phyloP scores from a whole-genome alignment of 2,113 vertebrate species.

The Abramis brama region DNA sequence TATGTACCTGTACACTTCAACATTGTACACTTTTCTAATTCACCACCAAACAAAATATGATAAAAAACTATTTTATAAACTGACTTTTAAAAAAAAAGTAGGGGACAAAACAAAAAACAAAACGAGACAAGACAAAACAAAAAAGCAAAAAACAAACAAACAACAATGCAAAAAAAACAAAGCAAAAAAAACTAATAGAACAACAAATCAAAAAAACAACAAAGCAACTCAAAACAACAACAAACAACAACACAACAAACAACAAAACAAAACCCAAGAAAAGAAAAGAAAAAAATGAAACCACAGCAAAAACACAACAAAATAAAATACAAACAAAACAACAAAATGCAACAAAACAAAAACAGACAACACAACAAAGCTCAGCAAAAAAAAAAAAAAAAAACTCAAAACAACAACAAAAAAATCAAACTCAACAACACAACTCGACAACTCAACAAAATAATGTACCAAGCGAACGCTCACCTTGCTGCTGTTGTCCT shows the following conservation, averaged over 20 bases:
- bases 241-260: background rate
- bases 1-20: background rate
- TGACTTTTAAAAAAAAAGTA: too few species aligned
- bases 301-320: background rate
- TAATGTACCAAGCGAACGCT: slow-evolving; percentile 9
- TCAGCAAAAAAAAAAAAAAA: background rate
- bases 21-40: background rate
- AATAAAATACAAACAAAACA: background rate
- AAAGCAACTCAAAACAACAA: background rate
- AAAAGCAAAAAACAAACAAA: too few species aligned
- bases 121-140: too few species aligned
- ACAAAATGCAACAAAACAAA: background rate
- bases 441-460: too few species aligned
- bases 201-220: background rate
- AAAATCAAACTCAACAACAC: too few species aligned
- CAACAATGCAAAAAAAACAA: accelerated
- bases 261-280: background rate
- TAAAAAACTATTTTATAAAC: too few species aligned
- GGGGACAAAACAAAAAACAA: too few species aligned
- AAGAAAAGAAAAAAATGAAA: background rate
- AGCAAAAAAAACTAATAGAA: background rate
- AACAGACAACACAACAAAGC: background rate
- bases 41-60: background rate
- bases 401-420: slow-evolving; percentile 13
- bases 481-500: slow-evolving; percentile 89